Evolutionary conservation across 1,140 invertebrate genomes (phyloP), one percentile per base, ranked within the genome.

Genomic region (Prorops nasuta): DNA sequence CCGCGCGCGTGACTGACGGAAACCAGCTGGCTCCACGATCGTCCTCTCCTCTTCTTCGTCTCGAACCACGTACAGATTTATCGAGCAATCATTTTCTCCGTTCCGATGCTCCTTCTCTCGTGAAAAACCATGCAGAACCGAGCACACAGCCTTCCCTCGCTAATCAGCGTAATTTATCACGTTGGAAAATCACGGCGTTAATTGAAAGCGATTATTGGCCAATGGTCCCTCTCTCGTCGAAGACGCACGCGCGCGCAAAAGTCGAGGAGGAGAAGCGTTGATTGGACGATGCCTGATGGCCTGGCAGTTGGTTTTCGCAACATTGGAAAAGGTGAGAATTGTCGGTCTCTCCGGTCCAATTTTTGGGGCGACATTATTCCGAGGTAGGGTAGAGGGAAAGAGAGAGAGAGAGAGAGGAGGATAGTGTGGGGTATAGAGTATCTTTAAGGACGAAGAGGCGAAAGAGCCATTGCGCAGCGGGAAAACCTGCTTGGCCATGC

Each of bases 1-100:
- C 66, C 62, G 66, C 62, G 28, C 67, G 66, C 62, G 28, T 68
- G 66, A 70, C 56, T 70, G 69, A 71, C 69, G 58, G 64, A 64
- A 67, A 63, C 66, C 69, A 70, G 64, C 67, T 70, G 69, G 63
- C 56, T 56, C 59, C 10, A 61, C 58, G 56, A 64, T 58, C n/a
- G 56, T 63, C 60, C 54, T 19, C 54, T 19, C 56, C 38, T n/a
- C n/a, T n/a, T n/a, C n/a, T n/a, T n/a, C n/a, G n/a, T n/a, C n/a
- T n/a, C n/a, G n/a, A n/a, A n/a, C n/a, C 36, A 54, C 41, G 45
- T 51, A 42, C 44, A 56, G 54, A 56, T 68, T 64, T 64, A 64
- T 57, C 43, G 49, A 40, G 46, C 55, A 62, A 57, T n/a, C n/a
- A n/a, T 60, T 64, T 62, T 66, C 60, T 57, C 55, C 59, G 46